A percentile compares a stretch with the other conserved stretches of the same genome.
Evolutionary conservation across 2,797 vertebrate species (phyloP).

Genomic region (Tenualosa thibaudeaui): DNA sequence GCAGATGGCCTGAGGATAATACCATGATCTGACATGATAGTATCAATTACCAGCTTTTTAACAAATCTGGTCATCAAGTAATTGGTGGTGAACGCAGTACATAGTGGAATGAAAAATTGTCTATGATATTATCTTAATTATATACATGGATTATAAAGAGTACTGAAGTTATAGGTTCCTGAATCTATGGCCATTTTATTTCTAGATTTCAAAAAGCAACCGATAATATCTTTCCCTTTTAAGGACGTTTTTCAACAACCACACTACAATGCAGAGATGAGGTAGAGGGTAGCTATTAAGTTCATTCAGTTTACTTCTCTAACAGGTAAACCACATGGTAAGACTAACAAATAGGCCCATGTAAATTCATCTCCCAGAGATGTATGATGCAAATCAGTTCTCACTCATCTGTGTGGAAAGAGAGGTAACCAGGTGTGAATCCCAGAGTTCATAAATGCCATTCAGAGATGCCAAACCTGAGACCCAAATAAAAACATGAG

Average conservation of each 20-base stretch:
- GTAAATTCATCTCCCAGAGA: slow-evolving; percentile 58
- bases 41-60: slow-evolving; percentile 24
- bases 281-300: slow-evolving; percentile 30
- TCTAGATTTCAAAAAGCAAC: background rate
- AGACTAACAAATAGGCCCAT: slow-evolving; percentile 58
- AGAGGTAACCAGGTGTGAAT: background rate
- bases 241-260: background rate
- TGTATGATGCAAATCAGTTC: slow-evolving; percentile 60
- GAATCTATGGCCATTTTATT: background rate
- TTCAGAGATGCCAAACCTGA: background rate
- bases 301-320: slow-evolving; percentile 47
- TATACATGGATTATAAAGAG: no score
- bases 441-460: background rate
- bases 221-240: background rate
- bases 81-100: background rate
- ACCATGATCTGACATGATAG: slow-evolving; percentile 19
- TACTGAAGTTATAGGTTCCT: no score
- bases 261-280: background rate
- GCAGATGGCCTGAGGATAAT: slow-evolving; percentile 11
- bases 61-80: slow-evolving; percentile 31
- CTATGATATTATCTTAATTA: background rate
- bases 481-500: background rate
- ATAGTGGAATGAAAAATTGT: background rate
- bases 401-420: slow-evolving; percentile 39
- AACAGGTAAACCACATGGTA: slow-evolving; percentile 44